Conservation (phyloP, 2,888 invertebrate genomes). For the Euzophera pinguis region DNA sequence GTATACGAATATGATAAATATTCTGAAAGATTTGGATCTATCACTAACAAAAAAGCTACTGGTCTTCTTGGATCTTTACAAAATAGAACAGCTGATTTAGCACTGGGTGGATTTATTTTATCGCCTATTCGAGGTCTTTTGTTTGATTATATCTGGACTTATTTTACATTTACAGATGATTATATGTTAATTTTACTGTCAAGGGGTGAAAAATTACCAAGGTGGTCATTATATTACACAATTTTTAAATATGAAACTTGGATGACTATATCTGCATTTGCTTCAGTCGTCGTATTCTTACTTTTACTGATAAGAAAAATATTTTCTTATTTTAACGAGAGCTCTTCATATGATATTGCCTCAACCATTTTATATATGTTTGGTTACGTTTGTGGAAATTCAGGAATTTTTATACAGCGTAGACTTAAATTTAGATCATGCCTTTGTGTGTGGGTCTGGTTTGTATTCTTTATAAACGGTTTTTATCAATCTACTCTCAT, state of each 20-base stretch:
- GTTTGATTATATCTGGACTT: conserved; percentile 5
- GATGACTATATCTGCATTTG: not conserved
- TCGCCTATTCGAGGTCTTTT: not conserved
- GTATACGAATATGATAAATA: not conserved
- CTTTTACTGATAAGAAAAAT: not conserved
- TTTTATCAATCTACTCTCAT: conserved; percentile 11
- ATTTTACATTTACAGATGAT: conserved; percentile 1
- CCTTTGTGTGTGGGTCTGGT: conserved; percentile 19
- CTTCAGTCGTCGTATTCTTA: not conserved
- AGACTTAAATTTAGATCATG: not conserved
- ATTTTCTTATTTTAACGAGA: not conserved
- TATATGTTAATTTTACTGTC: not conserved
- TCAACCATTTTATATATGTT: not conserved
- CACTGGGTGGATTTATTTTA: not conserved
- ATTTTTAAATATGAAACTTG: not conserved
- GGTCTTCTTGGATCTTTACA: not conserved
- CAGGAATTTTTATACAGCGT: not conserved
- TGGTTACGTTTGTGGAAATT: not conserved
- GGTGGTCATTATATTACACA: not conserved
- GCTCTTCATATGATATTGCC: not conserved
- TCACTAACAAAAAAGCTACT: not conserved
- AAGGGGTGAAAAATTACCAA: not conserved
- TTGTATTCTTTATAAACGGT: conserved; percentile 12
- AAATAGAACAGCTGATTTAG: not conserved
- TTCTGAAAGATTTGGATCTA: not conserved